Evolutionary conservation across 2,888 invertebrate species (phyloP).

Genomic region (Lasioglossum marginatum): DNA sequence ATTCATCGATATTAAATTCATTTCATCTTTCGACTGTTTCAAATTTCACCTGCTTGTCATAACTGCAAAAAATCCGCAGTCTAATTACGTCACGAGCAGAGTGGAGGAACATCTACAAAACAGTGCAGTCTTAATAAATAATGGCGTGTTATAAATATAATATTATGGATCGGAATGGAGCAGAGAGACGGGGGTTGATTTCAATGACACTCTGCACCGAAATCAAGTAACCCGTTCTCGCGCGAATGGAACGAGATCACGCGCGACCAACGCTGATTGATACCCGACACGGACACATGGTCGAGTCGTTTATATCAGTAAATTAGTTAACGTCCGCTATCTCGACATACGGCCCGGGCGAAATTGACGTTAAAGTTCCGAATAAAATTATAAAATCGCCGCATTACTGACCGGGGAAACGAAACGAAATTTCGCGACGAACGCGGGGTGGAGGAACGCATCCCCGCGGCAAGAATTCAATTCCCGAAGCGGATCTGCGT

Average conservation of each 20-base stretch:
- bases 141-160: background rate
- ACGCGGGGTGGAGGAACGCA: too few species aligned
- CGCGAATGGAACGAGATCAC: conserved; percentile 26
- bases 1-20: background rate
- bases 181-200: background rate
- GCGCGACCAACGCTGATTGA: conserved; percentile 45
- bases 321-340: conserved; percentile 1
- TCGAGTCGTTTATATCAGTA: background rate
- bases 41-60: too few species aligned
- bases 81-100: background rate
- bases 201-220: background rate
- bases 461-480: conserved; percentile 3
- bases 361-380: conserved; percentile 14
- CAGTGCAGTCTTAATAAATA: background rate
- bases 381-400: conserved; percentile 14
- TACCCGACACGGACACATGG: conserved; percentile 24
- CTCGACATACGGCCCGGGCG: background rate
- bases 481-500: conserved; percentile 9
- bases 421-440: background rate
- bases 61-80: background rate
- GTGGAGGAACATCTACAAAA: background rate
- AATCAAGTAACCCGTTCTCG: background rate
- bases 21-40: too few species aligned
- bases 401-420: background rate
- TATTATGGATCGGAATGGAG: background rate